Evolutionary conservation across 1,140 invertebrate species (phyloP).

Genomic region (Procambarus clarkii): DNA sequence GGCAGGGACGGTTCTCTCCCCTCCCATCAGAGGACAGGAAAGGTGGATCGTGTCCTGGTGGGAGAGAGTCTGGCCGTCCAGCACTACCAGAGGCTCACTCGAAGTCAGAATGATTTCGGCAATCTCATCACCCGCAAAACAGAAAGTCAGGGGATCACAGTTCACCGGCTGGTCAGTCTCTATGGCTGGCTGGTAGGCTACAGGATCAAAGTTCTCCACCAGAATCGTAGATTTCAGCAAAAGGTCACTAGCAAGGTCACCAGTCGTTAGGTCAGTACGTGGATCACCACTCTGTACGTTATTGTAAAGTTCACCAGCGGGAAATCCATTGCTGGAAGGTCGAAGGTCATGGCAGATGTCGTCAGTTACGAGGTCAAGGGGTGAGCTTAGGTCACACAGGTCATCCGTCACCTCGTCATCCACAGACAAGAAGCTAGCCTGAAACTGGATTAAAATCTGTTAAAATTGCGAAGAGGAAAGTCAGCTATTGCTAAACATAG

Average conservation of each 20-base stretch:
- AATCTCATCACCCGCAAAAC: background rate
- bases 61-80: background rate
- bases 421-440: slow-evolving; percentile 48
- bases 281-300: background rate
- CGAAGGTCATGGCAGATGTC: slow-evolving; percentile 18
- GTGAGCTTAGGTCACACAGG: slow-evolving; percentile 50
- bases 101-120: background rate
- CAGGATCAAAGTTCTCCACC: slow-evolving; percentile 28
- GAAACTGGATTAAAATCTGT: slow-evolving; percentile 10
- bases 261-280: background rate
- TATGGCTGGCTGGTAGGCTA: background rate
- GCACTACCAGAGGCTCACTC: background rate
- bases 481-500: too few species aligned
- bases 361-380: slow-evolving; percentile 2
- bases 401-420: slow-evolving; percentile 1
- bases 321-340: background rate
- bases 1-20: background rate
- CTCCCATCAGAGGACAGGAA: background rate
- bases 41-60: background rate
- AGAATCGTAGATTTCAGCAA: background rate
- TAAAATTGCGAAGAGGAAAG: background rate
- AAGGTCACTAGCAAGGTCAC: background rate
- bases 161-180: background rate
- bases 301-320: background rate
- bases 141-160: background rate